Evolutionary conservation across 1,140 invertebrate genomes (phyloP).

Genomic region (silkworm (Bombyx mori)): ASM3026992v2 NC_085133.1:9923501-9924000

Average conservation of each 20-base stretch:
- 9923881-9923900: slow-evolving; percentile 20
- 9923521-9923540: slow-evolving; percentile 47
- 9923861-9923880: slow-evolving; percentile 42
- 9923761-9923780: slow-evolving; percentile 47
- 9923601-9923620: slow-evolving; percentile 22
- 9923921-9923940: background rate
- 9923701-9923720: no score
- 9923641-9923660: no score
- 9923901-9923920: slow-evolving; percentile 15
- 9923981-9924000: slow-evolving; percentile 55
- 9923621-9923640: no score
- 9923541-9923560: slow-evolving; percentile 67
- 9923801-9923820: slow-evolving; percentile 17
- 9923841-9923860: slow-evolving; percentile 37
- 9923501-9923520: slow-evolving; percentile 20
- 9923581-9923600: slow-evolving; percentile 23
- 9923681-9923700: slow-evolving; percentile 53
- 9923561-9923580: no score
- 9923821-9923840: slow-evolving; percentile 2
- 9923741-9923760: background rate
- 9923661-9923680: slow-evolving; percentile 53
- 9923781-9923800: slow-evolving; percentile 61
- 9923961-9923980: background rate
- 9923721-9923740: background rate
- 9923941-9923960: background rate